Conservation (phyloP, 2,888 invertebrate species). For the Trichogramma evanescens region DNA sequence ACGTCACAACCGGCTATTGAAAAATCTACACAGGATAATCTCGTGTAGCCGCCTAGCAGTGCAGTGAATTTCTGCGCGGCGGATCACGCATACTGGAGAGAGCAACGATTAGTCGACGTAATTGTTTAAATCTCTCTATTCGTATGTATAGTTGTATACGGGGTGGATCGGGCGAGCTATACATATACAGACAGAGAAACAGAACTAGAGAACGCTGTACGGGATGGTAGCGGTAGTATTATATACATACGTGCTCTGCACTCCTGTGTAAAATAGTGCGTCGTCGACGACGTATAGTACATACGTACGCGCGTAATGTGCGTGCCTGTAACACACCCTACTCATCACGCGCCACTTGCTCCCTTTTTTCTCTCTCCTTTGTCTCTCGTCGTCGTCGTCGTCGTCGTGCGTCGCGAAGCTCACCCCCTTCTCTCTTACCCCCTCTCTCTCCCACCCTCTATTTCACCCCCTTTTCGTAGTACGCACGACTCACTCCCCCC, state of each 20-base stretch:
- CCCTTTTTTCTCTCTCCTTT: constrained; percentile 18
- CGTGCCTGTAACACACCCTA: constrained; percentile 43
- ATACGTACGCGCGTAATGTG: constrained; percentile 34
- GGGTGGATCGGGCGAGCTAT: no score
- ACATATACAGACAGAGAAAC: no score
- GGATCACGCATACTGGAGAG: constrained; percentile 14
- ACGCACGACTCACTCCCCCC: no score
- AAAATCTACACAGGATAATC: no score
- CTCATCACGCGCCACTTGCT: constrained; percentile 46
- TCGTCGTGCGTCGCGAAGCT: constrained; percentile 10
- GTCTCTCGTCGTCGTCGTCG: constrained; percentile 7
- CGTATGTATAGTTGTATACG: no score
- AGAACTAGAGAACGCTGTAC: no score
- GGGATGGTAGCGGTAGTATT: no score
- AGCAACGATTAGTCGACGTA: constrained; percentile 37
- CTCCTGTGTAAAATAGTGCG: constrained; percentile 1
- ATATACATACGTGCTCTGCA: neutral
- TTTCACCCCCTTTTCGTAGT: no score
- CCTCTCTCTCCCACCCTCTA: constrained; percentile 15
- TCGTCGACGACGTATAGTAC: constrained; percentile 9
- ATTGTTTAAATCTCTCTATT: constrained; percentile 30
- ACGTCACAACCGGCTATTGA: no score
- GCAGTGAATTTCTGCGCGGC: neutral
- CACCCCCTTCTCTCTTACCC: constrained; percentile 1
- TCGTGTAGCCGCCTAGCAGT: no score